A percentile compares a stretch with the other conserved stretches of the same genome.
Evolutionary conservation across 2,113 vertebrate genomes (phyloP).

Genomic region (Mustela lutreola): DNA sequence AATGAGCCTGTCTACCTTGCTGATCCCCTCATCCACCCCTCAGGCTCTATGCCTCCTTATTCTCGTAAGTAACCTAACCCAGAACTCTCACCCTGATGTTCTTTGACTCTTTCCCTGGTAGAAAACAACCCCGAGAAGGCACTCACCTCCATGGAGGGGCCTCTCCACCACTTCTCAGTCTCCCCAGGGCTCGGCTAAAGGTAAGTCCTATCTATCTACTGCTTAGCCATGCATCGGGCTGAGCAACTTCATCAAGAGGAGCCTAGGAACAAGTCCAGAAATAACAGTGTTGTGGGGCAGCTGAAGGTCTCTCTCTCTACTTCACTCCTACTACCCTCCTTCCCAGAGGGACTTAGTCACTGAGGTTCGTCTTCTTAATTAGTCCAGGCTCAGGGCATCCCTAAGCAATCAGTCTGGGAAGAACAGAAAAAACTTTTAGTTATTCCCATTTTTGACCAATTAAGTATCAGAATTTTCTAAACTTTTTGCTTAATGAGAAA

Average conservation of each 20-base stretch:
- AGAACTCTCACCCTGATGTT: background rate
- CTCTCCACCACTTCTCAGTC: background rate
- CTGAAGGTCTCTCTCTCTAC: background rate
- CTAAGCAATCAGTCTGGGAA: constrained; percentile 18
- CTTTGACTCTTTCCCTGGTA: background rate
- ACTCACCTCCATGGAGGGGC: background rate
- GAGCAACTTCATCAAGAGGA: background rate
- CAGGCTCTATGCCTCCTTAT: background rate
- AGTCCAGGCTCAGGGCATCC: constrained; percentile 11
- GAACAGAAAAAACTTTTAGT: constrained; percentile 17
- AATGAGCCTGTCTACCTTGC: too few relatives aligned
- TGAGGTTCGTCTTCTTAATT: constrained; percentile 58
- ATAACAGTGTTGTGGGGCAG: background rate
- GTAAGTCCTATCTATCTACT: rapidly evolving
- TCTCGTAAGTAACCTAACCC: background rate
- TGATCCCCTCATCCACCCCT: background rate
- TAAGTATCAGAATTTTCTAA: constrained; percentile 59
- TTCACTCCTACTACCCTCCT: background rate
- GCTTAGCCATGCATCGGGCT: background rate
- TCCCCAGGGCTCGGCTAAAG: rapidly evolving
- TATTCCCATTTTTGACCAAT: constrained; percentile 24
- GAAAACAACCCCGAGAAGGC: background rate
- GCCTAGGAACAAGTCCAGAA: background rate
- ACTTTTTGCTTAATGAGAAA: constrained; percentile 2
- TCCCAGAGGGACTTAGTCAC: constrained; percentile 1